Evolutionary conservation across 2,113 vertebrate species (phyloP).

Genomic region (Ameiurus melas): DNA sequence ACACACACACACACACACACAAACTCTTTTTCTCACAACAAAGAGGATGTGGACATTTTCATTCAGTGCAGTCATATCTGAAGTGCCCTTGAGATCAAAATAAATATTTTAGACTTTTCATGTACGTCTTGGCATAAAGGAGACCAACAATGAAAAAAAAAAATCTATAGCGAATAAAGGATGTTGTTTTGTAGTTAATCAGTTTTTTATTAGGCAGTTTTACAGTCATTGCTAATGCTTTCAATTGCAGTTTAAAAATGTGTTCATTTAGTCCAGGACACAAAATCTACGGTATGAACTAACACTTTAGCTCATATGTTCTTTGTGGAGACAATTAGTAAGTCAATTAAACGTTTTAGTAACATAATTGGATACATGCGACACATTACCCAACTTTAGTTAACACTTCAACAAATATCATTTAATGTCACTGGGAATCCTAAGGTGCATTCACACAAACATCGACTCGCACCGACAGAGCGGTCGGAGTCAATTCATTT

Average conservation of each 20-base stretch:
- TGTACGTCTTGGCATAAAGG: background rate
- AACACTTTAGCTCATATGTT: background rate
- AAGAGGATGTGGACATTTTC: background rate
- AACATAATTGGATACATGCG: background rate
- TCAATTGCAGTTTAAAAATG: no score
- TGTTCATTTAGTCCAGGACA: background rate
- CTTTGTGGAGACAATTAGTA: background rate
- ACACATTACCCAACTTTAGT: background rate
- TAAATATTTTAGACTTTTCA: background rate
- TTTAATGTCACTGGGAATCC: background rate
- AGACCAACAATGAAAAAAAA: background rate
- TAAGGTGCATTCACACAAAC: background rate
- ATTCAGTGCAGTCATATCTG: background rate
- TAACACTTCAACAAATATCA: background rate
- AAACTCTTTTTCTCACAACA: background rate
- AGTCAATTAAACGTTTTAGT: background rate
- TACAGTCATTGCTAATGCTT: background rate
- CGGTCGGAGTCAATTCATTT: no score
- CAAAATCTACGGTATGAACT: background rate
- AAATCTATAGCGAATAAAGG: background rate
- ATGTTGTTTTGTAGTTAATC: background rate
- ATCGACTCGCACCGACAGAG: no score
- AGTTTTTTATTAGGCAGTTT: background rate
- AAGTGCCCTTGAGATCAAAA: background rate
- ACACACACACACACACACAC: conserved; percentile 33